phyloP scores from a whole-genome alignment of 1,140 invertebrate species.

The Cyclina sinensis region DNA sequence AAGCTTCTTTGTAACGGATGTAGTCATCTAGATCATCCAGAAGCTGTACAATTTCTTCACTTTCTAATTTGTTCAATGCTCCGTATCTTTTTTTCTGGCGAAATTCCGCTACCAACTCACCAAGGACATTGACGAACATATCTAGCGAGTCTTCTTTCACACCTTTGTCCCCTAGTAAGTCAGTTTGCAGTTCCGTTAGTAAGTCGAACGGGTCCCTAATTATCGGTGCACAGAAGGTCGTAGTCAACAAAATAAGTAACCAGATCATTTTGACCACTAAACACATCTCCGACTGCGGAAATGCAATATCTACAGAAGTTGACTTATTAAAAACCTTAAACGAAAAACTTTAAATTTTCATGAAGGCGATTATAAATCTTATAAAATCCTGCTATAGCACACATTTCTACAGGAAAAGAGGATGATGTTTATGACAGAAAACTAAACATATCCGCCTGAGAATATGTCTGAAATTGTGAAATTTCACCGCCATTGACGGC shows the following conservation, averaged over 20 bases:
- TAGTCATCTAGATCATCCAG: background rate
- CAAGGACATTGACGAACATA: background rate
- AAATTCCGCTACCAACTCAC: background rate
- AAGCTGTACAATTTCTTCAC: background rate
- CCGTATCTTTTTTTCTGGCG: background rate
- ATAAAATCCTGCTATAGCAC: too few relatives aligned
- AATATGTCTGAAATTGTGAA: slow-evolving; percentile 18
- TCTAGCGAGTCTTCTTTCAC: background rate
- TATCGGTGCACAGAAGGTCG: slow-evolving; percentile 30
- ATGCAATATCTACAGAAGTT: too few relatives aligned
- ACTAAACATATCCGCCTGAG: background rate
- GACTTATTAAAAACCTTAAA: too few relatives aligned
- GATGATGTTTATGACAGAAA: slow-evolving; percentile 36
- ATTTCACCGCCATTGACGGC: background rate
- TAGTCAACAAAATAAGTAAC: background rate
- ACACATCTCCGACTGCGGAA: background rate
- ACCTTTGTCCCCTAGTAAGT: background rate
- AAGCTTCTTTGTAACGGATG: background rate
- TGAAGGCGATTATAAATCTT: too few relatives aligned
- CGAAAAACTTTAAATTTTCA: too few relatives aligned
- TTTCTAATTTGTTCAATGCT: background rate
- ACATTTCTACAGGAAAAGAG: background rate
- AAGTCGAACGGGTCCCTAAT: slow-evolving; percentile 22
- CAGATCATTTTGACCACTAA: slow-evolving; percentile 22
- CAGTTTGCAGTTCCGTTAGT: background rate